Percentiles rank a stretch among this genome's conserved stretches.
These are phyloP conservation scores for Orthosia gracilis DNA, from an alignment of 2,888 invertebrate genomes.

Conservation along the genomic window DNA sequence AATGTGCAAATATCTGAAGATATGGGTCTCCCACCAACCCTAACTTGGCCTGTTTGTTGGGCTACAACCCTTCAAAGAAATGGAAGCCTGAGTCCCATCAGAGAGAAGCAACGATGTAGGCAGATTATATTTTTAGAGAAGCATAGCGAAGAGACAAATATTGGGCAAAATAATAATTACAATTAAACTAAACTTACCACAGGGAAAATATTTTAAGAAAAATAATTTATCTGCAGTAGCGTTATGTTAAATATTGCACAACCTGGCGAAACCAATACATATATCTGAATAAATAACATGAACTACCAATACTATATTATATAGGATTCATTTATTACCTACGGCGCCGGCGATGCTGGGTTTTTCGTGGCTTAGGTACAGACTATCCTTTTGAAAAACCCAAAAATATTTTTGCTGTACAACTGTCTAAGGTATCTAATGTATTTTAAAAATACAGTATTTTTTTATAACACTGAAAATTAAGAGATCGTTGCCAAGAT, in stretches of 20 bases:
- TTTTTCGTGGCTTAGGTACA: slow-evolving; percentile 1
- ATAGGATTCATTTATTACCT: neutral
- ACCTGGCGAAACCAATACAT: slow-evolving; percentile 6
- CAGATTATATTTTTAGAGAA: neutral
- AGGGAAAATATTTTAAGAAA: neutral
- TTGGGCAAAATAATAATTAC: neutral
- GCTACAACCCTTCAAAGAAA: neutral
- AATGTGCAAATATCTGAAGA: neutral
- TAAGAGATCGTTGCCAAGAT: too few species aligned
- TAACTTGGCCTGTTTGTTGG: neutral
- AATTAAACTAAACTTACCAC: slow-evolving; percentile 2
- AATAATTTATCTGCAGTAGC: neutral
- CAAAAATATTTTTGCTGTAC: too few species aligned
- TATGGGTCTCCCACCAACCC: neutral
- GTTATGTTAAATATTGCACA: slow-evolving; percentile 1
- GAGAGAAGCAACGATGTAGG: neutral
- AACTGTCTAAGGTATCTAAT: too few species aligned
- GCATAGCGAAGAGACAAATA: neutral
- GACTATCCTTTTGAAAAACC: slow-evolving; percentile 46
- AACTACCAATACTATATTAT: neutral
- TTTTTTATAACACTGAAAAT: too few species aligned
- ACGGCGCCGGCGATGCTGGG: slow-evolving; percentile 4
- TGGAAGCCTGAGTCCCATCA: neutral
- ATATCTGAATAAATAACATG: slow-evolving; percentile 3
- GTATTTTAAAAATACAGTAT: too few species aligned